Conservation (phyloP, 1,140 invertebrate species). For the Ostrea edulis region DNA sequence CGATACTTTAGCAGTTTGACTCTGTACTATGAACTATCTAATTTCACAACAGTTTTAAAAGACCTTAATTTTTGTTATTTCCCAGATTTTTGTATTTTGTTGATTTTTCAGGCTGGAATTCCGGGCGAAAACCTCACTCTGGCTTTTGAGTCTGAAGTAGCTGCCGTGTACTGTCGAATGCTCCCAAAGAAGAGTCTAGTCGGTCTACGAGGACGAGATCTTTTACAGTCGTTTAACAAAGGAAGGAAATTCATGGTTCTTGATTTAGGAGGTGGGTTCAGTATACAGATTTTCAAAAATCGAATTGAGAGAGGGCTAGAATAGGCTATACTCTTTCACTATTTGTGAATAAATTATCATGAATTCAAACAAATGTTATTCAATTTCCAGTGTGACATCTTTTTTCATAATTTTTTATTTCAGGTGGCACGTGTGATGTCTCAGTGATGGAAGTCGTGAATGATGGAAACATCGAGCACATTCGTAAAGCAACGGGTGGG, state of each 20-base stretch:
- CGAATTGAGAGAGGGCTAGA: too few species aligned
- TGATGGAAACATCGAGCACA: constrained; percentile 30
- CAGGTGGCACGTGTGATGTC: constrained; percentile 55
- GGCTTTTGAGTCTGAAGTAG: constrained; percentile 34
- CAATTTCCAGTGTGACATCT: neutral
- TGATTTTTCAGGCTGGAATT: constrained; percentile 40
- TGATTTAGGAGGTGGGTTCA: constrained; percentile 33
- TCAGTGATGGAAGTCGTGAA: constrained; percentile 40
- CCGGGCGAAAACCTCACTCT: constrained; percentile 21
- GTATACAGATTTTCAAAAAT: too few species aligned
- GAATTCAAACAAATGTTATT: too few species aligned
- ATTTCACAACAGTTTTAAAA: too few species aligned
- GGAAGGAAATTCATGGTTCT: constrained; percentile 45
- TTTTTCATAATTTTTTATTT: neutral
- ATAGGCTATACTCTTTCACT: too few species aligned
- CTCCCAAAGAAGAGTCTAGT: constrained; percentile 41
- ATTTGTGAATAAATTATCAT: too few species aligned
- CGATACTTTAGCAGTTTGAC: too few species aligned
- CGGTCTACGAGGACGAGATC: constrained; percentile 18
- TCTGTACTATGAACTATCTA: too few species aligned
- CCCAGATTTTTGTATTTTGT: too few species aligned
- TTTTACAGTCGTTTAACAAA: constrained; percentile 42
- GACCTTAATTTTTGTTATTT: too few species aligned
- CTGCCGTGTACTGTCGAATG: constrained; percentile 40
- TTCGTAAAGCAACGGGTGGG: constrained; percentile 48